Base-by-base conservation (phyloP, 2,888 invertebrate genomes). In the Lasioglossum oenotherae region DNA sequence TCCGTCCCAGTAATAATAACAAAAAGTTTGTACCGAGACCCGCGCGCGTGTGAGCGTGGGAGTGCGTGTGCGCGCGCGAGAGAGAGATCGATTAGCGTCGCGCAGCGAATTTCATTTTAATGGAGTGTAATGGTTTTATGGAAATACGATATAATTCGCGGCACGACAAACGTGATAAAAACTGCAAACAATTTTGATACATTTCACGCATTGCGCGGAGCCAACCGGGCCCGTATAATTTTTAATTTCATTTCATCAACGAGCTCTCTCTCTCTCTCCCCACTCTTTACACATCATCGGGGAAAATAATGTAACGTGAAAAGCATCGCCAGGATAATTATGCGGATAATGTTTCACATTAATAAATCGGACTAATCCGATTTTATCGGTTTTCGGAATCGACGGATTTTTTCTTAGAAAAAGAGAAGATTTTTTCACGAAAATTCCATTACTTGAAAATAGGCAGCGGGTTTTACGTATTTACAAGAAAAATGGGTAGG, bases 41-140 rank as follows among this genome's bases (percentile, higher is more conserved):
- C 44, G 44, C 1, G 46, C 16, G 46, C 14, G 41, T 4, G 44
- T 3, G 38, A 10, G 19, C 8, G 49, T 49, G 35, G 23, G 38
- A 23, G 69, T 4, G 35, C 2, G 60, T 12, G 64, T 64, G 67
- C 72, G 53, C 16, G 60, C 5, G 72, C 38, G 16, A 76, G n/a
- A 76, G 16, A 76, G n/a, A 76, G 82, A 80, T 81, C 86, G 86
- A 86, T 82, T 86, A 80, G 81, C 86, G 80, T 53, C 74, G 60
- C 75, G 44, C 53, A 60, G 81, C 31, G 78, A 86, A 87, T 86
- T 82, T 80, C 74, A 82, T 87, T 87, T 87, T 87, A 87, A 87
- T 87, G 82, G 86, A 87, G 86, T 80, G 75, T 87, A 87, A 87
- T 87, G 80, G 87, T 86, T 82, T 86, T 86, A 86, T 82, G 86